Percentiles rank a stretch among this genome's conserved stretches.
Conservation (phyloP, 2,113 vertebrate species). For the Microtus richardsoni region DNA sequence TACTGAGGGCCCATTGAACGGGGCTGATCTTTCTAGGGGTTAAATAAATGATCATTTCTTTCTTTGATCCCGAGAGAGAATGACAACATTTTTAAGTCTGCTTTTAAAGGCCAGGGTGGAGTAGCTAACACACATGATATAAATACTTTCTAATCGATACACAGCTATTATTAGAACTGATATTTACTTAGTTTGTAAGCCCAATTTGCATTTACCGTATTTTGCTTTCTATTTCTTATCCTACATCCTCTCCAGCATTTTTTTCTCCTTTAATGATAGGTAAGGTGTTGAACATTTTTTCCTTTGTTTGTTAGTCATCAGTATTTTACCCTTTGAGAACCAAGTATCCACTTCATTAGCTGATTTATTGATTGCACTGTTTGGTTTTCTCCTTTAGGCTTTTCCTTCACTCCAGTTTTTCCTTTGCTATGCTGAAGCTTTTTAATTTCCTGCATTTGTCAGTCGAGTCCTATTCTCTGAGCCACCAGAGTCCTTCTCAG, state of each 20-base stretch:
- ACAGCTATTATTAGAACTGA: constrained; percentile 79
- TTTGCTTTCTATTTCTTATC: constrained; percentile 31
- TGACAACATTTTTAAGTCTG: constrained; percentile 37
- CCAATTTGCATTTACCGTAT: constrained; percentile 20
- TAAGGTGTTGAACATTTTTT: not conserved
- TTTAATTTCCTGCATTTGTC: not conserved
- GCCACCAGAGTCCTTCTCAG: not conserved
- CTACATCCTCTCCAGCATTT: not conserved
- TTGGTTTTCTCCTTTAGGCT: not conserved
- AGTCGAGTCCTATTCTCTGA: not conserved
- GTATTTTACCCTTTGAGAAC: not conserved
- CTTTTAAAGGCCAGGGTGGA: constrained; percentile 71
- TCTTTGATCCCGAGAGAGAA: constrained; percentile 30
- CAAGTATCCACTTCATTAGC: not conserved
- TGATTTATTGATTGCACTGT: not conserved
- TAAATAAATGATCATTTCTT: constrained; percentile 58
- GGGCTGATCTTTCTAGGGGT: constrained; percentile 25
- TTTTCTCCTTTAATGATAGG: not conserved
- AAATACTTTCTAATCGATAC: constrained; percentile 74
- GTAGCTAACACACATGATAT: constrained; percentile 74
- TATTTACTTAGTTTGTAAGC: constrained; percentile 72
- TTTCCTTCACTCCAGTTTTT: not conserved
- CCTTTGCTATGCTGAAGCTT: not conserved
- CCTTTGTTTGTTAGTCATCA: not conserved
- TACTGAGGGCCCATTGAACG: constrained; percentile 56